Percentiles rank a stretch among this genome's conserved stretches.
Conservation (phyloP, 2,113 vertebrate genomes). For the Mungos mungo region DNA sequence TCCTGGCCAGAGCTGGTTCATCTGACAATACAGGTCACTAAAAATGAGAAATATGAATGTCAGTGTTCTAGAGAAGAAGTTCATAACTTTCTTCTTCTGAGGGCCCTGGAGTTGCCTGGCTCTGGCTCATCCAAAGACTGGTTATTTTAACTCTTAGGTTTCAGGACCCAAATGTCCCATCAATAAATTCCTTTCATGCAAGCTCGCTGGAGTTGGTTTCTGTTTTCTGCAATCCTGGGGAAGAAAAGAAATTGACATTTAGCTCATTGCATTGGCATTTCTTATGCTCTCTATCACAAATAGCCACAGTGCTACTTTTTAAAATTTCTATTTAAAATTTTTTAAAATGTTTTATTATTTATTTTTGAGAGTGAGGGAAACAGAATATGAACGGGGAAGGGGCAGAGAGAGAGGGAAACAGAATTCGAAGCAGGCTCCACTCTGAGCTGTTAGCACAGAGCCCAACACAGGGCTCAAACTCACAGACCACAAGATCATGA, state of each 20-base stretch:
- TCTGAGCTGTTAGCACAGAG: too few species aligned
- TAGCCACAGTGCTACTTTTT: not conserved
- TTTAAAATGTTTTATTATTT: too few species aligned
- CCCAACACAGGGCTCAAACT: too few species aligned
- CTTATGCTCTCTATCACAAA: not conserved
- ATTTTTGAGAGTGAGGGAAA: too few species aligned
- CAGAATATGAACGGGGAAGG: too few species aligned
- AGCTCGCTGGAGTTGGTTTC: not conserved
- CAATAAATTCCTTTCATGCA: conserved; percentile 19
- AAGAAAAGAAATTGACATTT: conserved; percentile 36
- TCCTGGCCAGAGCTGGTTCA: not conserved
- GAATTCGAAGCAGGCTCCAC: too few species aligned
- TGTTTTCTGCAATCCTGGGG: not conserved
- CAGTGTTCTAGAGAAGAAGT: not conserved
- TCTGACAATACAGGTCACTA: not conserved
- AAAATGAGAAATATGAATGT: not conserved
- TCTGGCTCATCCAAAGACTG: not conserved
- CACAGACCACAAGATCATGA: too few species aligned
- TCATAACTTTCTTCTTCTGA: not conserved
- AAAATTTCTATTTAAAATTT: too few species aligned
- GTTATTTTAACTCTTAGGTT: not conserved
- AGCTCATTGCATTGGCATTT: not conserved
- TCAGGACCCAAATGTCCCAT: not conserved
- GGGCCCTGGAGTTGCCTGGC: not conserved
- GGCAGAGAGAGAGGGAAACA: too few species aligned